Evolutionary conservation across 2,113 vertebrate genomes (phyloP).

Genomic region (Notechis scutatus): DNA sequence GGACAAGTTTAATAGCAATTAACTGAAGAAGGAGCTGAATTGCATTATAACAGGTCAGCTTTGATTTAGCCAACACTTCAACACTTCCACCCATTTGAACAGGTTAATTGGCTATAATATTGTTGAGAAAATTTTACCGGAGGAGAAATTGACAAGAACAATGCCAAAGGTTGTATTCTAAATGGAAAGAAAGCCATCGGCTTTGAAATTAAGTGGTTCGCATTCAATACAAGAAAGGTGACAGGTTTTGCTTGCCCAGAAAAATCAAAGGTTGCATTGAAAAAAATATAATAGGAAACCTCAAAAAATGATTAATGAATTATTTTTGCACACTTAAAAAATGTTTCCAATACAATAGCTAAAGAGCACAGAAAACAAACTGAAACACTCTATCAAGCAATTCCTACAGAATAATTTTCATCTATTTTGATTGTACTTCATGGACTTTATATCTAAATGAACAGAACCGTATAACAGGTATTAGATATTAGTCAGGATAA

Average conservation of each 20-base stretch:
- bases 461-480: background rate
- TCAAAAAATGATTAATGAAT: background rate
- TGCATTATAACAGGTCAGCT: background rate
- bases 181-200: background rate
- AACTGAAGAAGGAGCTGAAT: background rate
- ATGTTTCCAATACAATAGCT: background rate
- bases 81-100: too few species aligned
- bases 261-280: background rate
- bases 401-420: background rate
- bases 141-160: constrained; percentile 9
- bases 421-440: background rate
- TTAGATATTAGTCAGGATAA: background rate
- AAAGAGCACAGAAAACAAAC: background rate
- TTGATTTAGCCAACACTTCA: background rate
- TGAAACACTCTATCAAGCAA: background rate
- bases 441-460: background rate
- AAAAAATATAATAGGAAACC: background rate
- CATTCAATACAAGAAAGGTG: background rate
- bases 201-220: background rate
- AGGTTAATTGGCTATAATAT: constrained; percentile 5
- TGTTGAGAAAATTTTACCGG: background rate
- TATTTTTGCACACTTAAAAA: background rate
- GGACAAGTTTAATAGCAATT: background rate
- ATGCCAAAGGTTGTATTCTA: constrained; percentile 6
- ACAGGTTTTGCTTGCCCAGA: background rate